These are phyloP conservation scores for Drosophila monieri DNA, from an alignment of 2,888 invertebrate genomes.

Conservation along the genomic window DNA sequence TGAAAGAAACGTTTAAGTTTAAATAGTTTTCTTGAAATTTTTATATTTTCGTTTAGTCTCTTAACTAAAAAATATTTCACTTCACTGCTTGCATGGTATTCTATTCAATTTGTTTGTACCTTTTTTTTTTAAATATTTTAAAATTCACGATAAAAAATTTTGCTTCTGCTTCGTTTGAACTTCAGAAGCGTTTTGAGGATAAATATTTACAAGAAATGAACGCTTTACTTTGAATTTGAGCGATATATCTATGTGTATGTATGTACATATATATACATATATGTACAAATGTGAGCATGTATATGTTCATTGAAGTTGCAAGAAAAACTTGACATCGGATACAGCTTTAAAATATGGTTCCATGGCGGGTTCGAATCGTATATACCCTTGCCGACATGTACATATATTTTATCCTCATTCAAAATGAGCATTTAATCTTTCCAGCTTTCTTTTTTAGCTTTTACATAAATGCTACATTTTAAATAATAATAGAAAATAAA, in stretches of 20 bases:
- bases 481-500: no score
- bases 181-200: neutral
- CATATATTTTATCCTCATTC: no score
- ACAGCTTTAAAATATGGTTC: neutral
- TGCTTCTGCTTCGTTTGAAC: neutral
- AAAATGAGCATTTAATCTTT: no score
- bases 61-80: neutral
- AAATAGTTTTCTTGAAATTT: no score
- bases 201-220: neutral
- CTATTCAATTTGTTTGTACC: neutral
- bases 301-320: neutral
- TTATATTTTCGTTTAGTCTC: no score
- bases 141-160: neutral
- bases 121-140: neutral
- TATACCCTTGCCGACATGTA: neutral
- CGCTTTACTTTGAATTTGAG: neutral
- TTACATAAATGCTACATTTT: no score
- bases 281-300: neutral
- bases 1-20: no score
- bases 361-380: neutral
- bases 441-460: no score
- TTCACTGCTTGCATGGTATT: neutral
- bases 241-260: neutral
- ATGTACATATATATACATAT: neutral
- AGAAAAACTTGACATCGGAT: neutral